Evolutionary conservation across 2,797 vertebrate species (phyloP), one percentile per base, ranked within the genome.

Genomic region (Ceyx erithaca): DNA sequence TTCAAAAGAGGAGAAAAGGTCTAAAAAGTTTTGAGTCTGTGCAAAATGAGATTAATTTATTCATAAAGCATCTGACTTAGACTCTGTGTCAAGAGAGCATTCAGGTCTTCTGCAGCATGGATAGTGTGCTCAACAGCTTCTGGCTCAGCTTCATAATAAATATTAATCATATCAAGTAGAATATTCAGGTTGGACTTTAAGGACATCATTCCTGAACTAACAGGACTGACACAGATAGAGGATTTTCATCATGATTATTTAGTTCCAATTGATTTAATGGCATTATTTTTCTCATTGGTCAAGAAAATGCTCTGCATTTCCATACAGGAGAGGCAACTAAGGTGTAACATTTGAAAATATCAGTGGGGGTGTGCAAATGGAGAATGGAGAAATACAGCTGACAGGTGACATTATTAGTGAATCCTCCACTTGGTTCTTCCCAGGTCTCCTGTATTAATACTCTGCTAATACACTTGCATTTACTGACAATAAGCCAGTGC

Each of bases 261-360:
- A 25, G 25, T 49, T 49, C 26, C 6, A 49, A 49, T 49, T 9
- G 25, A 61, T 28, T 55, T 63, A 68, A 43, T 12, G 17, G 5
- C 11, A 4, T 41, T 52, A 33, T 10, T 6, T 0, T 37, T 75
- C n/a, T 45, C 41, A 59, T 3, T 4, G 30, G 8, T n/a, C 10
- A 63, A 57, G 20, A 63, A 45, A 1, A 26, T 8, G 5, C 13
- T 69, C 37, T 78, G 7, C 1, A 19, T 48, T 79, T 55, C 19
- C 14, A 5, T n/a, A 2, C 9, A 9, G 15, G 15, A 25, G 21
- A 37, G 14, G 37, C 82, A 92, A 77, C 51, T 13, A 20, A 80
- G 13, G 10, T 18, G 14, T 25, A 30, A 16, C 15, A 2, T 46
- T 78, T 66, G 28, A 37, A 81, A 69, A 54, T 3, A 48, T 9